Base-by-base conservation (phyloP, 2,888 invertebrate genomes). In the Drosophila prostipennis region DNA sequence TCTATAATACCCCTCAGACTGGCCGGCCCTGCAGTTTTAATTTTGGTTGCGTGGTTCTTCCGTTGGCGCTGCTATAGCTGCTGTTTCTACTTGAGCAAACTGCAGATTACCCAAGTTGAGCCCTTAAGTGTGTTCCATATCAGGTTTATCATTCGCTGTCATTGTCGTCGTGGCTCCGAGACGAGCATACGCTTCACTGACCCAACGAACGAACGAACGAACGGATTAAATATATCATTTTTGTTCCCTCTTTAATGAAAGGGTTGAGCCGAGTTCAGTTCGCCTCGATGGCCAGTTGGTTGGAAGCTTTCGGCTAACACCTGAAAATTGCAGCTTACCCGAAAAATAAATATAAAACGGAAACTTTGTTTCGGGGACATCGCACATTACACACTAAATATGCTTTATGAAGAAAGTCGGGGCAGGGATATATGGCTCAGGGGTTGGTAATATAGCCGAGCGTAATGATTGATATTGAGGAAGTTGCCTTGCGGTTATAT, bases 141-240 rank as follows among this genome's bases (percentile, higher is more conserved):
- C 84, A 83, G 89, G 84, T 84, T 88, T 84, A 84, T 84, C 89
- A 77, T 77, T 78, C 56, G 67, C 59, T 60, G 73, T 60, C 58
- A 72, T 72, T 64, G 75, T 58, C 68, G 60, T 53, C 56, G 60
- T 74, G 71, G 72, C 80, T 70, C 53, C 54, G 36, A 80, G 84
- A 77, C 84, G 59, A 71, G 71, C 71, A 69, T 75, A 63, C 87
- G 72, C 77, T 74, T 78, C 56, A 80, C 76, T 80, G 84, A 58
- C 51, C 69, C 60, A 73, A 64, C 60, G 65, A 65, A 19, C 60
- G 67, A 65, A 19, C 60, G 67, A 65, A 19, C 61, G 71, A 87
- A 84, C 79, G 89, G 87, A 85, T 89, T 85, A 85, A 85, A 87
- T 89, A 81, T 87, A 87, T 85, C 89, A 89, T 84, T 85, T 89